Percentiles rank a stretch among this genome's conserved stretches.
Conservation (phyloP, 2,888 invertebrate species). For the Trachelus tabidus region DNA sequence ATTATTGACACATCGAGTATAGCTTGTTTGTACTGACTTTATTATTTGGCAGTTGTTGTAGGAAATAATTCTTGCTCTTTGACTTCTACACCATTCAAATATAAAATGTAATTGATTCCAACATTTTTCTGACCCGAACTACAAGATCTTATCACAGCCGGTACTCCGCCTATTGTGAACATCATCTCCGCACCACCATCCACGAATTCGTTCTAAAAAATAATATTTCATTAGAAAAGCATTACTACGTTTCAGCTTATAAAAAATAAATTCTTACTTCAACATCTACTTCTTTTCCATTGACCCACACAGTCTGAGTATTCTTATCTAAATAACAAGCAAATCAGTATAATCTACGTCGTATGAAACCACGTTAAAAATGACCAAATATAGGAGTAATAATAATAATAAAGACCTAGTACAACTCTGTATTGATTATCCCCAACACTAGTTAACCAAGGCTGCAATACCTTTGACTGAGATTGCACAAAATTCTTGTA, state of each 20-base stretch:
- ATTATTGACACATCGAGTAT: neutral
- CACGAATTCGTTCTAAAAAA: conserved; percentile 79
- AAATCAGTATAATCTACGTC: neutral
- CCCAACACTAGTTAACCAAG: conserved; percentile 75
- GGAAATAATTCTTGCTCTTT: conserved; percentile 15
- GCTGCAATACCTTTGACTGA: conserved; percentile 79
- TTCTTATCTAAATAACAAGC: conserved; percentile 74
- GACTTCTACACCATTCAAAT: conserved; percentile 48
- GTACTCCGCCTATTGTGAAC: conserved; percentile 72
- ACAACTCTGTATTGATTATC: conserved; percentile 75
- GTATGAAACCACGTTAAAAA: neutral
- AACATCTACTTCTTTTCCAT: conserved; percentile 76
- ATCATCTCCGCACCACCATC: conserved; percentile 87
- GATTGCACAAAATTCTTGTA: conserved; percentile 84
- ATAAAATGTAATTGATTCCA: conserved; percentile 54
- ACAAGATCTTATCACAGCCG: conserved; percentile 67
- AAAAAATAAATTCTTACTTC: conserved; percentile 67
- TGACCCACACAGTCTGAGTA: conserved; percentile 80
- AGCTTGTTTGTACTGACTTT: neutral
- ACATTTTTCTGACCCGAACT: conserved; percentile 54
- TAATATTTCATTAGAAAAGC: conserved; percentile 10
- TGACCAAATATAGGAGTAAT: neutral
- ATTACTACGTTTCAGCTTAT: neutral
- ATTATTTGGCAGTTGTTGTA: conserved; percentile 1
- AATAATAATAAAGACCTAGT: conserved; percentile 70